Evolutionary conservation across 2,888 invertebrate genomes (phyloP), one percentile per base, ranked within the genome.

Genomic region (Torymus texanus): DNA sequence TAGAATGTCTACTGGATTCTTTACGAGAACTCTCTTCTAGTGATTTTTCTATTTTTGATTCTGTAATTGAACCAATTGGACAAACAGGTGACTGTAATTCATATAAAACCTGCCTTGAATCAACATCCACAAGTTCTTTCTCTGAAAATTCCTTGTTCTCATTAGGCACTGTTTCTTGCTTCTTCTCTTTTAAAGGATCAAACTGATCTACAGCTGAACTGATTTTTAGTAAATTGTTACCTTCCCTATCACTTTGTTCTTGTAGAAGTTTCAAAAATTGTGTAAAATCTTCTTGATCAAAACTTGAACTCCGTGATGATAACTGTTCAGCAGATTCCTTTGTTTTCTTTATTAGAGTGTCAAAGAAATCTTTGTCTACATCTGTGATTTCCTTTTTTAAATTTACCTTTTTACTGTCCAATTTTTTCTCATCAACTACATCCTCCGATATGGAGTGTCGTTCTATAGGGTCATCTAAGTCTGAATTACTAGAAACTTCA

Each of bases 331-430:
- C 83, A 74, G 84, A 87, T 68, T 88, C 88, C 53, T 85, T 87
- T 0, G 88, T 87, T 74, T 80, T 85, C 53, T 85, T 86, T 12
- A 90, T 77, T 21, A 89, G 81, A 83, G 86, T 86, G 51, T 88
- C 88, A 65, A 90, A 90, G 78, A 89, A 90, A 81, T 88, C 86
- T 78, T 89, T 89, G 67, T 90, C 90, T 0, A 90, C 90, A 24
- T 90, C 89, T 0, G 85, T 90, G 66, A 89, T 90, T 82, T 90
- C 89, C 68, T 85, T 88, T 29, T 86, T 86, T 1, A 89, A 80
- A 82, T 85, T 90, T 13, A 88, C 87, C 61, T 89, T 89, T 51
- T 85, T 83, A 1, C 83, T 84, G 14, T 85, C 83, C 2, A 82
- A 21, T 70, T 85, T 87, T 24, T 85, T 86, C 2, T 80, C 65